phyloP scores from a whole-genome alignment of 2,888 invertebrate genomes.

The Rhopalosiphum nymphaeae region DNA sequence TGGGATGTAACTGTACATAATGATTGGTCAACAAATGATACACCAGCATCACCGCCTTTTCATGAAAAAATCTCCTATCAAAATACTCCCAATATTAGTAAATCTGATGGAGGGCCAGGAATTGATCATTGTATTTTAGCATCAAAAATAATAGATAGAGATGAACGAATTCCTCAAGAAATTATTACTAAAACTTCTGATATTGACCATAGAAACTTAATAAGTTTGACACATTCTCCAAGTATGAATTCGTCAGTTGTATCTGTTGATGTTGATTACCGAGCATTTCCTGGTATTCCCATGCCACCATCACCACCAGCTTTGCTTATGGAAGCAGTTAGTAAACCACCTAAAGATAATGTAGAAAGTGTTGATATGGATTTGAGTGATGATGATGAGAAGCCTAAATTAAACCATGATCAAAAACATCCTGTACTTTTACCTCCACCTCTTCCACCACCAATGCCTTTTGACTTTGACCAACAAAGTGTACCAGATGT shows the following conservation, averaged over 20 bases:
- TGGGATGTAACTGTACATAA: slow-evolving; percentile 39
- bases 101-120: neutral
- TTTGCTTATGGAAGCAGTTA: slow-evolving; percentile 52
- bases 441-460: slow-evolving; percentile 59
- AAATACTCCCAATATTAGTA: slow-evolving; percentile 43
- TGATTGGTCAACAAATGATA: slow-evolving; percentile 63
- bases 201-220: slow-evolving; percentile 80
- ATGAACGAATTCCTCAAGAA: slow-evolving; percentile 44
- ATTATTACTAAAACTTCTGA: slow-evolving; percentile 32
- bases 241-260: slow-evolving; percentile 62
- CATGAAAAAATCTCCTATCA: slow-evolving; percentile 67
- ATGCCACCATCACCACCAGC: slow-evolving; percentile 61
- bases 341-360: slow-evolving; percentile 73
- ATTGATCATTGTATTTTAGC: neutral
- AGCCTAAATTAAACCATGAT: slow-evolving; percentile 44
- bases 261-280: slow-evolving; percentile 67
- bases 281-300: slow-evolving; percentile 64
- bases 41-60: slow-evolving; percentile 67
- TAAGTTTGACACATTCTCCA: slow-evolving; percentile 82
- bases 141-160: slow-evolving; percentile 44
- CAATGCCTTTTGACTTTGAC: slow-evolving; percentile 46
- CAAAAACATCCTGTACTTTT: slow-evolving; percentile 31
- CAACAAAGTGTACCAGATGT: slow-evolving; percentile 31
- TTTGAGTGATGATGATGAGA: slow-evolving; percentile 82
- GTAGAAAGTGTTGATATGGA: slow-evolving; percentile 89